Percentiles rank a stretch among this genome's conserved stretches.
phyloP scores from a whole-genome alignment of 2,888 invertebrate species.

The Parascotia fuliginaria region DNA sequence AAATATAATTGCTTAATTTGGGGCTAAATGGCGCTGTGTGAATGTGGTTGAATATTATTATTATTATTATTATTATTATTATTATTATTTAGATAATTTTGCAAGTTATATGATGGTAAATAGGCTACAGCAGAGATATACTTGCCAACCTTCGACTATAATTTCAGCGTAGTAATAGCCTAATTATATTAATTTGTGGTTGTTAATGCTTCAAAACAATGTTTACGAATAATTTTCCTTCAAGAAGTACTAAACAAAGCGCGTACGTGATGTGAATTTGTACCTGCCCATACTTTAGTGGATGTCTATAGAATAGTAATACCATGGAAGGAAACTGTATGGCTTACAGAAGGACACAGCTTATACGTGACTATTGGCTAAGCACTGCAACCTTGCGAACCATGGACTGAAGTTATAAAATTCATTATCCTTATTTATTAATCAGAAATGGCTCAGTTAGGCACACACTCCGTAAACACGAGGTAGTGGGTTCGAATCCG shows the following conservation, averaged over 20 bases:
- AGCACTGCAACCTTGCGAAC: conserved; percentile 14
- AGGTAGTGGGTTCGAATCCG: too few relatives aligned
- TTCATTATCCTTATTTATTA: conserved; percentile 9
- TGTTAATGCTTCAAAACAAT: not conserved
- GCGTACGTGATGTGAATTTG: conserved; percentile 30
- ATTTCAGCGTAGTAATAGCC: not conserved
- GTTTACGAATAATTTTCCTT: conserved; percentile 26
- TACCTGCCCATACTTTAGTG: conserved; percentile 13
- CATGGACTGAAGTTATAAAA: conserved; percentile 1
- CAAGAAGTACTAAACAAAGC: conserved; percentile 24
- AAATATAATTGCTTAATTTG: too few relatives aligned
- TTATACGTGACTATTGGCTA: conserved; percentile 32
- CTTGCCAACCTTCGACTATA: too few relatives aligned
- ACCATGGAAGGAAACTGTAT: conserved; percentile 34
- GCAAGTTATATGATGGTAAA: too few relatives aligned
- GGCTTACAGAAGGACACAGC: conserved; percentile 22
- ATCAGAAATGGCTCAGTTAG: too few relatives aligned
- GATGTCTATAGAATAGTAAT: conserved; percentile 27
- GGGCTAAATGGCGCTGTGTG: too few relatives aligned
- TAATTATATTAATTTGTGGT: not conserved
- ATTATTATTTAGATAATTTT: too few relatives aligned
- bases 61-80: too few relatives aligned
- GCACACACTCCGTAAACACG: not conserved
- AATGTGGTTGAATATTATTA: too few relatives aligned
- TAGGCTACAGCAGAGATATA: too few relatives aligned